Evolutionary conservation across 2,113 vertebrate genomes (phyloP).

Genomic region (cattle (Bos taurus)): DNA sequence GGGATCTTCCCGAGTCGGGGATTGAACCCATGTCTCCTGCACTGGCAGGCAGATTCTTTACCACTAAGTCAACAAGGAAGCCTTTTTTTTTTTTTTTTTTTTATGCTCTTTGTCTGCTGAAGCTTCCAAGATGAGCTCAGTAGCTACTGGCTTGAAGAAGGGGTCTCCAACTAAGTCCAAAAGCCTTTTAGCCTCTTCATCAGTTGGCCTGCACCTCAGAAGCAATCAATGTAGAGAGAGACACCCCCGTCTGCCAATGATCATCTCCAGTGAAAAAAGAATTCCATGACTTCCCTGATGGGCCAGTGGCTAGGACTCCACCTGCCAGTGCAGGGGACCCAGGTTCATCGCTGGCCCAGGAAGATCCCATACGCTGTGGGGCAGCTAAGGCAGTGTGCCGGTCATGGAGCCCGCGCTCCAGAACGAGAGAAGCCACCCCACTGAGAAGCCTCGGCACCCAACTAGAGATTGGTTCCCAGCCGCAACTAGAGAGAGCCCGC

Average conservation of each 20-base stretch:
- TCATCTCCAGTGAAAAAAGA: background rate
- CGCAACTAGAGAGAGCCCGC: background rate
- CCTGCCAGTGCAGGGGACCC: background rate
- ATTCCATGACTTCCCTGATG: background rate
- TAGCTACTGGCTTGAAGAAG: background rate
- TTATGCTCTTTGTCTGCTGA: background rate
- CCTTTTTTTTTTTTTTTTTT: background rate
- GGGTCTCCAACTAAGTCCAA: background rate
- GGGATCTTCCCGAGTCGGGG: background rate
- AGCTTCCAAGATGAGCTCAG: background rate
- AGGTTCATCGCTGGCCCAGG: background rate
- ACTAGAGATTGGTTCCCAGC: no score
- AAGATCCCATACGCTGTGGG: background rate
- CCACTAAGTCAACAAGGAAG: background rate
- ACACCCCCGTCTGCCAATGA: background rate
- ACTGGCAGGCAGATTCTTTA: background rate
- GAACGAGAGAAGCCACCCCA: background rate
- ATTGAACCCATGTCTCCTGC: background rate
- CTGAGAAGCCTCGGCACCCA: background rate
- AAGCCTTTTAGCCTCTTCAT: background rate
- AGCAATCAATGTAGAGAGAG: background rate
- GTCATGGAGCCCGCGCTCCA: accelerated
- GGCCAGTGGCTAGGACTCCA: background rate
- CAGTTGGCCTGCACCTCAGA: background rate
- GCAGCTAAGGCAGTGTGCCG: background rate